Percentiles rank a stretch among this genome's conserved stretches.
Evolutionary conservation across 2,888 invertebrate genomes (phyloP).

Genomic region (Panopea generosa): DNA sequence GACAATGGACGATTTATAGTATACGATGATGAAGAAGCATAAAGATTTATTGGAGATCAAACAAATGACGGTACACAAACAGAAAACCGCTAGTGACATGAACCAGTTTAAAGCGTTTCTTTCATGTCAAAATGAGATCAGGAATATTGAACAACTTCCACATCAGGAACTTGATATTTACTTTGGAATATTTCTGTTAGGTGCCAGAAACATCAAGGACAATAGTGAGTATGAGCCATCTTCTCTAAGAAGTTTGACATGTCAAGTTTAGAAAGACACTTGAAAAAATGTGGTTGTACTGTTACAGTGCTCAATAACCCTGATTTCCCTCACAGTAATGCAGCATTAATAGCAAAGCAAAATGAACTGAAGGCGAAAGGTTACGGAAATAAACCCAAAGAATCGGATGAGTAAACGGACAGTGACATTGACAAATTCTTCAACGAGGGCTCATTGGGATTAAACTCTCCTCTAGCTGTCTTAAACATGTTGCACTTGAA

Average conservation of each 20-base stretch:
- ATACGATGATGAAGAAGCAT: too few relatives aligned
- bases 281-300: constrained; percentile 60
- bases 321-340: constrained; percentile 19
- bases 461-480: background rate
- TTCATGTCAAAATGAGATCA: background rate
- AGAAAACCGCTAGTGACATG: background rate
- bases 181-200: constrained; percentile 17
- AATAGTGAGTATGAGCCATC: constrained; percentile 69
- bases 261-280: constrained; percentile 66
- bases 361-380: constrained; percentile 64
- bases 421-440: constrained; percentile 7
- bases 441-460: constrained; percentile 7
- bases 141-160: background rate
- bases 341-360: constrained; percentile 51
- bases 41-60: too few relatives aligned
- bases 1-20: too few relatives aligned
- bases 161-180: background rate
- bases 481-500: constrained; percentile 6
- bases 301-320: constrained; percentile 35
- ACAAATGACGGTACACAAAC: background rate
- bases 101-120: background rate
- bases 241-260: constrained; percentile 65
- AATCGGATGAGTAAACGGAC: constrained; percentile 4
- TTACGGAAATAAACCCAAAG: constrained; percentile 64
- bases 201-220: constrained; percentile 66